Conservation (phyloP, 2,888 invertebrate species). For the Polydrusus cervinus region DNA sequence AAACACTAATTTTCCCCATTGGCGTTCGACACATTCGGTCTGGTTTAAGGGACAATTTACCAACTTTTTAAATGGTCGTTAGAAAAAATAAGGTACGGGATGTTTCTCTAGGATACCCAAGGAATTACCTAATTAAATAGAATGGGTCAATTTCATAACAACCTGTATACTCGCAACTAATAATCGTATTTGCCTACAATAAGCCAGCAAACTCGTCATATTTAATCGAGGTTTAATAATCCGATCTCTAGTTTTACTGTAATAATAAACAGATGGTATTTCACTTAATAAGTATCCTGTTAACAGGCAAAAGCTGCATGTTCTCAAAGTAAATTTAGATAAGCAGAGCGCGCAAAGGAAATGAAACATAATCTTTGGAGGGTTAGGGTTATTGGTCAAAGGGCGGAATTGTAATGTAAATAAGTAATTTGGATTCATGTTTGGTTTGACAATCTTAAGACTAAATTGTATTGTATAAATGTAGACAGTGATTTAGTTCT, state of each 20-base stretch:
- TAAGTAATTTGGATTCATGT: not conserved
- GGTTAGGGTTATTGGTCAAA: constrained; percentile 10
- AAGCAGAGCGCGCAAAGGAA: constrained; percentile 7
- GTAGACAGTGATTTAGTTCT: too few species aligned
- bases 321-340: constrained; percentile 14
- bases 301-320: not conserved
- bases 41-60: too few species aligned
- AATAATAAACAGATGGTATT: constrained; percentile 11
- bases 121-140: too few species aligned
- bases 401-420: constrained; percentile 9
- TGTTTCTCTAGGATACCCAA: too few species aligned
- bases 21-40: too few species aligned
- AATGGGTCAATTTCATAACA: too few species aligned
- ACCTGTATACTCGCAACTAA: too few species aligned
- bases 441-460: not conserved
- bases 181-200: too few species aligned
- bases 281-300: constrained; percentile 17
- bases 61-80: too few species aligned
- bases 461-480: too few species aligned
- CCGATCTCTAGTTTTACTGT: not conserved
- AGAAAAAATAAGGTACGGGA: too few species aligned
- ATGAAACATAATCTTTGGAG: not conserved
- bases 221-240: not conserved
- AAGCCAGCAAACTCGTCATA: not conserved
- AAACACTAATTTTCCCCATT: too few species aligned